These are phyloP conservation scores for Myripristis jacobus DNA, from an alignment of 2,797 vertebrate species.

Conservation along the genomic window DNA sequence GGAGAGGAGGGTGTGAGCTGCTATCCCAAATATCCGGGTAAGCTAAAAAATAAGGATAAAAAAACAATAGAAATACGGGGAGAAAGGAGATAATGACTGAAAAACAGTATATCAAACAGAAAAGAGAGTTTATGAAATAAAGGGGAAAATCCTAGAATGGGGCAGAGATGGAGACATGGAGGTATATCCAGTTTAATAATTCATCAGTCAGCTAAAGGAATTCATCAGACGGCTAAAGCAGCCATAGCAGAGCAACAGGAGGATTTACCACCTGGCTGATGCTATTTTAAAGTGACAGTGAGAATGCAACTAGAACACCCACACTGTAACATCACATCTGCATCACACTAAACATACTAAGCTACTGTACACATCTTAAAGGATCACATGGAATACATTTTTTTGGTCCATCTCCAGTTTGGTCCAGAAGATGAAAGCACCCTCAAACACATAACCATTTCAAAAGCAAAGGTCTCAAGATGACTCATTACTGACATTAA, in stretches of 20 bases:
- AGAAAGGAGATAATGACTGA: background rate
- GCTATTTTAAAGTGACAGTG: background rate
- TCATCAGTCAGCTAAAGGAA: slow-evolving; percentile 20
- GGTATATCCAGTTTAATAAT: slow-evolving; percentile 33
- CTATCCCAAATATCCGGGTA: background rate
- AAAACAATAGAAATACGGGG: background rate
- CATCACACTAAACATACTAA: no score
- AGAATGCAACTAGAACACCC: background rate
- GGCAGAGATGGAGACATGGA: slow-evolving; percentile 13
- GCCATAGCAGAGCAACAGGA: slow-evolving; percentile 5
- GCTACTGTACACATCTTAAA: no score
- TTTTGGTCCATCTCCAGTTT: no score
- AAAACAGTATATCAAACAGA: slow-evolving; percentile 3
- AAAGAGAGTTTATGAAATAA: background rate
- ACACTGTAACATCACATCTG: background rate
- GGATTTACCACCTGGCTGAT: slow-evolving; percentile 22
- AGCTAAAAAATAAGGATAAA: background rate
- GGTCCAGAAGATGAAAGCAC: no score
- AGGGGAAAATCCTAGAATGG: background rate
- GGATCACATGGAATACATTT: no score
- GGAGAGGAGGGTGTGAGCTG: background rate
- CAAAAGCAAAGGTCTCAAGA: no score
- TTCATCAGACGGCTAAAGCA: slow-evolving; percentile 17
- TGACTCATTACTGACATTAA: no score
- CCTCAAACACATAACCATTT: no score